Evolutionary conservation across 2,113 vertebrate genomes (phyloP), one percentile per base, ranked within the genome.

Genomic region (Pseudorectes ferrugineus): DNA sequence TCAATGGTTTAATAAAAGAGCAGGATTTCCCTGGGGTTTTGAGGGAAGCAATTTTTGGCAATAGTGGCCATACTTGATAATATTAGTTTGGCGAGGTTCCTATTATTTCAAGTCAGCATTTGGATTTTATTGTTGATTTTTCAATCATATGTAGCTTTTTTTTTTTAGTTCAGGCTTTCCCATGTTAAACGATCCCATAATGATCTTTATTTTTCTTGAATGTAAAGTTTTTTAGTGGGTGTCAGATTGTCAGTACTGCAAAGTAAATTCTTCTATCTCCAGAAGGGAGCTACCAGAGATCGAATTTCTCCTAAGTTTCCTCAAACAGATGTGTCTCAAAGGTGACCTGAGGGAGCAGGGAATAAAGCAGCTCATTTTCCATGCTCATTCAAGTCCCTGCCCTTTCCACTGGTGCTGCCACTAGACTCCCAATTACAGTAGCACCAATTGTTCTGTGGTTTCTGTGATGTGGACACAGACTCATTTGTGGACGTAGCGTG

Each of bases 391-490:
- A 92, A 68, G 66, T 75, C 62, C 68, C 61, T 90, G 82, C 71
- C 45, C 75, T 92, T 93, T 85, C 88, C 76, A 90, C 58, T 42
- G 31, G 24, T 33, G 62, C 79, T 89, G 79, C 68, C 81, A 89
- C 43, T 4, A 15, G 79, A 38, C 73, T 94, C 81, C 88, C 88
- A 88, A 8, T 75, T 77, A 91, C 88, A 96, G 94, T 40, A 88
- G 92, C 90, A 80, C 40, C 83, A 91, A 76, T 66, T 89, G 87
- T 89, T 79, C 58, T 70, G 90, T 93, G 96, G 93, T 79, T 75
- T 86, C 35, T 89, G 57, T 52, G 68, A 92, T 72, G 89, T 89
- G 91, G 93, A 85, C 48, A 25, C 48, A 74, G 88, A 66, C 35
- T 82, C 85, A 43, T 48, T 83, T 92, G 89, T 85, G 87, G 94